These are phyloP conservation scores for Plumapathes pennacea DNA, from an alignment of 92 coral and sea anemone genomes.

Conservation along the genomic window DNA sequence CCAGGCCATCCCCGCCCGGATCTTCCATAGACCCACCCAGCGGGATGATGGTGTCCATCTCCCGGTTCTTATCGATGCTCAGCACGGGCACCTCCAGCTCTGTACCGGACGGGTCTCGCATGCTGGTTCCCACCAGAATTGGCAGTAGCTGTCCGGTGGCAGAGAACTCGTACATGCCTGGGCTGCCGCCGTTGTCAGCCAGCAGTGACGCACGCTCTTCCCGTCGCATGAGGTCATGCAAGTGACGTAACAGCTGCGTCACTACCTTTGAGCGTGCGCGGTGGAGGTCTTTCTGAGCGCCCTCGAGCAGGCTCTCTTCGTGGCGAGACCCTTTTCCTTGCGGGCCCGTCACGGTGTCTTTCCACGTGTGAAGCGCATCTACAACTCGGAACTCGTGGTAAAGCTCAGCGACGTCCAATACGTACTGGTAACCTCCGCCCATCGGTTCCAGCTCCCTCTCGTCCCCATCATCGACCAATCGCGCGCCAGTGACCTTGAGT, in stretches of 20 bases:
- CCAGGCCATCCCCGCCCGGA: slow-evolving; percentile 96
- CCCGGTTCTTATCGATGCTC: slow-evolving; percentile 88
- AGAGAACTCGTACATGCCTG: slow-evolving; percentile 95
- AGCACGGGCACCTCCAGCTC: slow-evolving; percentile 91
- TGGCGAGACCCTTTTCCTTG: slow-evolving; percentile 84
- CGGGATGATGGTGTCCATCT: slow-evolving; percentile 81
- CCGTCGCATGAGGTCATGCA: slow-evolving; percentile 91
- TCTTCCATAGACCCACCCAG: slow-evolving; percentile 98
- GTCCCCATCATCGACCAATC: slow-evolving; percentile 89
- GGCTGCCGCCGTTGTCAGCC: slow-evolving; percentile 93
- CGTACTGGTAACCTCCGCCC: slow-evolving; percentile 96
- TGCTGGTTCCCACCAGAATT: slow-evolving; percentile 89
- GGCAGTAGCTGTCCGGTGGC: slow-evolving; percentile 97
- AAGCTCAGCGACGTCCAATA: slow-evolving; percentile 88
- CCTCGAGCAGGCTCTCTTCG: slow-evolving; percentile 83
- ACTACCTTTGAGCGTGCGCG: slow-evolving; percentile 67
- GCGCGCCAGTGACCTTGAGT: slow-evolving; percentile 83
- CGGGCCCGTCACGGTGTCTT: slow-evolving; percentile 84
- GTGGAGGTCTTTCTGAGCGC: slow-evolving; percentile 69
- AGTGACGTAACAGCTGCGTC: slow-evolving; percentile 71
- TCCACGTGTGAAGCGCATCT: slow-evolving; percentile 76
- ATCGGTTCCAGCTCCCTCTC: slow-evolving; percentile 93
- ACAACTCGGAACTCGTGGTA: slow-evolving; percentile 91
- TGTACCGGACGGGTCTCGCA: slow-evolving; percentile 85
- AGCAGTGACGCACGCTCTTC: slow-evolving; percentile 86